Evolutionary conservation across 2,888 invertebrate species (phyloP), one percentile per base, ranked within the genome.

Genomic region (Pterostichus madidus): DNA sequence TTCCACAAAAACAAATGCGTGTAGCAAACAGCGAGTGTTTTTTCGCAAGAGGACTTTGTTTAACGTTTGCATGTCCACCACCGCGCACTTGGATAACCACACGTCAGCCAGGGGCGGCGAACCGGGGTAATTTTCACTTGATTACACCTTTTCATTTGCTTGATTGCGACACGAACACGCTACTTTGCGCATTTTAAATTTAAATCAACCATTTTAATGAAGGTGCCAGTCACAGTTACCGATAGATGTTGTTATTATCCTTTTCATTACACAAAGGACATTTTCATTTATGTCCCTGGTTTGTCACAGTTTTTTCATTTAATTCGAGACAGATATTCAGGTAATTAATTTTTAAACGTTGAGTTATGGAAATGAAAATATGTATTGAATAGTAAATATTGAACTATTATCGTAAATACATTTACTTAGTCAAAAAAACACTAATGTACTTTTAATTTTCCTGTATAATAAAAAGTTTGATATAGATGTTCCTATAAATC

Each of bases 81-180:
- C 75, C 32, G 59, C 56, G 56, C 39, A 35, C 77, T 77, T 56
- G 56, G 77, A 77, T 76, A 53, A 76, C 32, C 52, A 53, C 53
- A 76, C 53, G 76, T 76, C 76, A 76, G 53, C 49, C 76, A 76
- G 76, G 52, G 53, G 76, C 49, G 76, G 49, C 73, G 17, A 46
- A 49, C 44, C 39, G 46, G 46, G 80, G 80, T 73, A 80, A 80
- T 80, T 80, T 80, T 75, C 81, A 81, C 75, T 35, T 81, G 81
- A 81, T 81, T 81, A 81, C 81, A 81, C 73, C 81, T 81, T 81
- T 81, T 81, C 81, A 81, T 81, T 81, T 81, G 49, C 59, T 68
- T 81, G 81, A 81, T 81, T 81, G 81, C 11, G 35, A 73, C 81
- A 75, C 81, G 81, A 75, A 81, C 73, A 71, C 32, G 24, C 46